Evolutionary conservation across 2,797 vertebrate genomes (phyloP), one percentile per base, ranked within the genome.

Genomic region (Neopelma chrysocephalum): DNA sequence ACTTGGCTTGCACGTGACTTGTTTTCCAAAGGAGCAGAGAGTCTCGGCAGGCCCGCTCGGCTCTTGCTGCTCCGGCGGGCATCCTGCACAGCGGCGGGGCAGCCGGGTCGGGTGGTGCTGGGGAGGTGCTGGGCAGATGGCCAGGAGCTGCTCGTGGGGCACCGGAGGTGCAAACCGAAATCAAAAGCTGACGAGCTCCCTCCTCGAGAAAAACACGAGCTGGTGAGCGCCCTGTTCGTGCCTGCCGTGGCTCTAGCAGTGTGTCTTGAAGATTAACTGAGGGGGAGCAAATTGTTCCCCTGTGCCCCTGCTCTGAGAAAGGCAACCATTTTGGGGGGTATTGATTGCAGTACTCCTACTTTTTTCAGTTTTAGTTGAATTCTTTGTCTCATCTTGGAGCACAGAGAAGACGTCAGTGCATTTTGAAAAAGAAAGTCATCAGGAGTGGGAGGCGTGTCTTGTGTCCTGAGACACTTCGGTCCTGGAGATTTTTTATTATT

Each of bases 1-100:
- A 95, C 96, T 95, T 62, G 19, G 36, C 60, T 81, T 2, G 65
- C 95, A 96, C 87, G 89, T 96, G 96, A 94, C 79, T 83, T 93
- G 96, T 95, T 96, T 96, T 94, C 87, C 85, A 72, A 93, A 75
- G 13, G 69, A 81, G 87, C 85, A 15, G 61, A 1, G 64, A 87
- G 93, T 43, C 78, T 71, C 34, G 10, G 54, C 21, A 48, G 89
- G 90, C 87, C 91, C 40, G 22, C 47, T 75, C 56, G 0, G 5
- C 70, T 86, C 61, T 34, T 2, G 8, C 70, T 77, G 19, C 88
- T 90, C 80, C 83, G 1, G 31, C 3, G 25, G 85, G 90, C 86
- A 82, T 77, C 88, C 90, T 8, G 25, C 57, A 19, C 0, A 6
- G 81, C 45, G 6, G 69, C 6, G 16, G 86, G 72, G 72, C 72